Conservation (phyloP, 1,140 invertebrate genomes). For the Condylostylus longicornis region DNA sequence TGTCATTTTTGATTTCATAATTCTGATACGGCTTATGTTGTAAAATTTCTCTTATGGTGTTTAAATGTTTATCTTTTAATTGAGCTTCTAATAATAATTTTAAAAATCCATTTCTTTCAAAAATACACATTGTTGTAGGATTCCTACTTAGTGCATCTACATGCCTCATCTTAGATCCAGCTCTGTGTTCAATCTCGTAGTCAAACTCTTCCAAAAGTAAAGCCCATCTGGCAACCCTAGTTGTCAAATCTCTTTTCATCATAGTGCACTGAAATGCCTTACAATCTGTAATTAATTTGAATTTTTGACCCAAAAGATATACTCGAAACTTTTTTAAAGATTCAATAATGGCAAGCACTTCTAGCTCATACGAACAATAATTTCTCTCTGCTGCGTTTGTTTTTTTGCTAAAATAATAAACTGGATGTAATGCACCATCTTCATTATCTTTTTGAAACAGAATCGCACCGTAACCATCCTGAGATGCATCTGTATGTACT, state of each 20-base stretch:
- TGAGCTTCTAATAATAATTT: not conserved
- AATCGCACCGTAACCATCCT: slow-evolving; percentile 15
- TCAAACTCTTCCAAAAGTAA: not conserved
- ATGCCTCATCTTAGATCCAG: slow-evolving; percentile 21
- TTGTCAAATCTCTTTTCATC: slow-evolving; percentile 4
- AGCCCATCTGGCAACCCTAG: slow-evolving; percentile 6
- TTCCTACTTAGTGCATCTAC: slow-evolving; percentile 13
- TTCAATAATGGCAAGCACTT: slow-evolving; percentile 20
- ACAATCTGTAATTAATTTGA: slow-evolving; percentile 28
- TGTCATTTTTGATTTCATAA: not conserved
- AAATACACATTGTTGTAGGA: not conserved
- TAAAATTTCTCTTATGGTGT: not conserved
- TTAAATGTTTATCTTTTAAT: not conserved
- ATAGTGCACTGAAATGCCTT: slow-evolving; percentile 13
- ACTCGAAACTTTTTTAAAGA: slow-evolving; percentile 21
- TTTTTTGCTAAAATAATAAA: slow-evolving; percentile 31
- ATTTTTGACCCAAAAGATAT: slow-evolving; percentile 25
- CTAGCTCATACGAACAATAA: slow-evolving; percentile 28
- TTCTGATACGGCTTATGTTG: not conserved
- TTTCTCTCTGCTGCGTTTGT: slow-evolving; percentile 28
- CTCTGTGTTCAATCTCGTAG: slow-evolving; percentile 1
- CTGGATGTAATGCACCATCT: slow-evolving; percentile 16
- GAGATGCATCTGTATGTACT: slow-evolving; percentile 21
- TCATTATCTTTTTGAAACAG: slow-evolving; percentile 20
- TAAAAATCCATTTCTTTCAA: not conserved